Evolutionary conservation across 2,797 vertebrate genomes (phyloP).

Genomic region (Smutsia temminckii): DNA sequence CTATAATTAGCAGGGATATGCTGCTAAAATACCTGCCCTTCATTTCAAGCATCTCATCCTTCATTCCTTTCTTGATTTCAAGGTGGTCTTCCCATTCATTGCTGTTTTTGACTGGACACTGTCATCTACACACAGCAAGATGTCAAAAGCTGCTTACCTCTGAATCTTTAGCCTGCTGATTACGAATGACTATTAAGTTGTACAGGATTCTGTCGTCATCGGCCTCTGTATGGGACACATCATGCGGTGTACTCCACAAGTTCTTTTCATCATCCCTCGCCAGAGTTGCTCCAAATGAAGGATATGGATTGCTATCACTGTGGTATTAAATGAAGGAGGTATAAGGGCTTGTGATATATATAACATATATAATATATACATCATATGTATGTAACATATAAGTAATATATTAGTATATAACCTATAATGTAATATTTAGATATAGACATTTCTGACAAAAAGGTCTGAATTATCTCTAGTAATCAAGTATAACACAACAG

Average conservation of each 20-base stretch:
- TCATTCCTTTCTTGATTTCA: neutral
- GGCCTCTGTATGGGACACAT: slow-evolving; percentile 83
- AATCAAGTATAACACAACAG: slow-evolving; percentile 14
- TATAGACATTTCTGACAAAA: neutral
- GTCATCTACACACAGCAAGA: neutral
- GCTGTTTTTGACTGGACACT: neutral
- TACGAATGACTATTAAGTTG: slow-evolving; percentile 91
- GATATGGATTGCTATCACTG: slow-evolving; percentile 83
- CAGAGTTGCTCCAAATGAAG: slow-evolving; percentile 86
- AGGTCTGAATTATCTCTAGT: neutral
- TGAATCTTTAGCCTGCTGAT: slow-evolving; percentile 91
- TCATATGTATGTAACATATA: neutral
- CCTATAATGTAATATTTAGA: neutral
- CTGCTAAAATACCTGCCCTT: neutral
- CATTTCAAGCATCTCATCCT: neutral
- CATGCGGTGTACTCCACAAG: slow-evolving; percentile 81
- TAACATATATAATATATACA: neutral
- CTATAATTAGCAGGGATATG: neutral
- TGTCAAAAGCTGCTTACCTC: slow-evolving; percentile 87
- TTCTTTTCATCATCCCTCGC: slow-evolving; percentile 84
- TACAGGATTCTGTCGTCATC: slow-evolving; percentile 90
- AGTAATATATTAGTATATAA: neutral
- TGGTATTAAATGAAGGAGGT: neutral
- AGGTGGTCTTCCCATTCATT: neutral
- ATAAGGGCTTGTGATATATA: neutral